Conservation (phyloP, 2,797 vertebrate species). For the Hoplostethus mediterraneus region DNA sequence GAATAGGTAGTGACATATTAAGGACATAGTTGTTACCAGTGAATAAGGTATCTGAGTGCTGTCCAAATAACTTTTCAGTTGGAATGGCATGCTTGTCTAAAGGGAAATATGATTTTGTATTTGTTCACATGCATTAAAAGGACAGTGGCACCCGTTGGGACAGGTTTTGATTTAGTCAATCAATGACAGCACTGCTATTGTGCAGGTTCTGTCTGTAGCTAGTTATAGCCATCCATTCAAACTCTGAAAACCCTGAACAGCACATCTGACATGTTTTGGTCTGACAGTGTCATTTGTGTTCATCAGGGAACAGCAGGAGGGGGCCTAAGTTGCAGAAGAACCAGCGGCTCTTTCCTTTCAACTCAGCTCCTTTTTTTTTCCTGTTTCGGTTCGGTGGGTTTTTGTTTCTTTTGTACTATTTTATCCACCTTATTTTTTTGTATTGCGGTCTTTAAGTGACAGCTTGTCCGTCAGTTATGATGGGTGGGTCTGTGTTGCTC, state of each 20-base stretch:
- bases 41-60: constrained; percentile 49
- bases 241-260: constrained; percentile 41
- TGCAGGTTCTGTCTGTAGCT: not conserved
- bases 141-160: constrained; percentile 17
- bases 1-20: constrained; percentile 69
- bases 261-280: constrained; percentile 48
- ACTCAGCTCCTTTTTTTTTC: not conserved
- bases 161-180: constrained; percentile 45
- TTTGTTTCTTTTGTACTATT: constrained; percentile 12
- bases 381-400: not conserved
- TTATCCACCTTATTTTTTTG: constrained; percentile 2
- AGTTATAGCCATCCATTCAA: constrained; percentile 45
- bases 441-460: constrained; percentile 37
- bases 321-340: constrained; percentile 20
- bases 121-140: constrained; percentile 18
- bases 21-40: constrained; percentile 68
- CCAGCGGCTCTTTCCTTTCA: constrained; percentile 16
- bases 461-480: constrained; percentile 57
- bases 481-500: constrained; percentile 21
- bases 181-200: constrained; percentile 30
- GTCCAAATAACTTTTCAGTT: constrained; percentile 44
- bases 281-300: constrained; percentile 48
- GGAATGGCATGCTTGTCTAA: constrained; percentile 45
- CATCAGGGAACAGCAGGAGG: constrained; percentile 28
- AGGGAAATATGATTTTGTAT: constrained; percentile 36